Percentiles rank a stretch among this genome's conserved stretches.
phyloP scores from a whole-genome alignment of 2,797 vertebrate species.

The Poecile montanus region DNA sequence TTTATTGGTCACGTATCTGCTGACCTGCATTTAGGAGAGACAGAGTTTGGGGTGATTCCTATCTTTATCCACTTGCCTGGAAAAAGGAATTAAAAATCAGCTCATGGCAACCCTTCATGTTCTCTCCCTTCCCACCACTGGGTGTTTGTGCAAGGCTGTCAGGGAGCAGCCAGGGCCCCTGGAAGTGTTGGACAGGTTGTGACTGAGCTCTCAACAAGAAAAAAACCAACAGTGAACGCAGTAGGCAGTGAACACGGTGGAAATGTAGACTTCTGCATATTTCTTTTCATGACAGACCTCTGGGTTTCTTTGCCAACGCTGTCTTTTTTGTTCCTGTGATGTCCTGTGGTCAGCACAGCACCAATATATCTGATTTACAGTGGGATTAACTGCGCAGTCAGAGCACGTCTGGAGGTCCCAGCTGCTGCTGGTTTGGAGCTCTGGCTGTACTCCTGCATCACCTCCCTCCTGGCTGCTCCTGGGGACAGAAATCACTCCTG shows the following conservation, averaged over 20 bases:
- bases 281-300: neutral
- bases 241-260: neutral
- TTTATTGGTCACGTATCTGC: neutral
- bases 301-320: neutral
- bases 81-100: neutral
- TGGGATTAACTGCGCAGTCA: neutral
- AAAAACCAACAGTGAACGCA: neutral
- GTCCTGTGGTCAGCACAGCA: neutral
- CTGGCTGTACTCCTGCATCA: fast-evolving
- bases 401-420: neutral
- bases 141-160: neutral
- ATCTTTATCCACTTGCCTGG: neutral
- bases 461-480: neutral
- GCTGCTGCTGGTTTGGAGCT: neutral
- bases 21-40: neutral
- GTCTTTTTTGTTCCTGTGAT: neutral
- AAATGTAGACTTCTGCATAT: neutral
- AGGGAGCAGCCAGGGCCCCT: neutral
- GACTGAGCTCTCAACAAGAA: neutral
- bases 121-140: neutral
- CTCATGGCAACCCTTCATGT: neutral
- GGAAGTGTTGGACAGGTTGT: neutral
- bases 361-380: neutral
- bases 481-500: neutral
- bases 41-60: neutral